phyloP scores from a whole-genome alignment of 1,140 invertebrate genomes.

The Cylas formicarius region DNA sequence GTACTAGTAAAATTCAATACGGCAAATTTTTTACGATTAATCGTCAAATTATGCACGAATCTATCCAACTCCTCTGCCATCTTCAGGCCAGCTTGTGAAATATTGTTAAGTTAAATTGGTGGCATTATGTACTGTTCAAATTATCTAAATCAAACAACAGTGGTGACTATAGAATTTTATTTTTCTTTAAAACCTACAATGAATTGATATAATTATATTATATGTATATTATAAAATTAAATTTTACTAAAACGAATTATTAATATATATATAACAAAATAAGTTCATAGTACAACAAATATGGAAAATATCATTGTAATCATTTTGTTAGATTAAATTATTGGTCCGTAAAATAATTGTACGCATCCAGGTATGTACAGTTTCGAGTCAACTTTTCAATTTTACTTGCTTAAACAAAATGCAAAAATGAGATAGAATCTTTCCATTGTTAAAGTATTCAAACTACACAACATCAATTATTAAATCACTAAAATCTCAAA shows the following conservation, averaged over 20 bases:
- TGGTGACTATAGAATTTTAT: no score
- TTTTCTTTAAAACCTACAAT: constrained; percentile 11
- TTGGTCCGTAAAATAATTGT: constrained; percentile 12
- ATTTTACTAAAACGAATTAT: background rate
- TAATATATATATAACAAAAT: background rate
- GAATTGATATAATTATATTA: background rate
- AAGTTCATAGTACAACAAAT: background rate
- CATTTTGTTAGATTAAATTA: no score
- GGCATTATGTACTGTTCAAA: no score
- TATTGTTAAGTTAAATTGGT: no score
- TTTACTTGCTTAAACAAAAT: constrained; percentile 5
- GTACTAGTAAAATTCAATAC: no score
- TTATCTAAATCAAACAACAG: no score
- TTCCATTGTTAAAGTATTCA: background rate
- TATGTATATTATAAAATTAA: background rate
- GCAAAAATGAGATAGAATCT: background rate
- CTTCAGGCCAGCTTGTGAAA: no score
- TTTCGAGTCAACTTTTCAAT: no score
- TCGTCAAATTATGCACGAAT: no score
- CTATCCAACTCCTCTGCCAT: no score
- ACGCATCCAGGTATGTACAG: no score
- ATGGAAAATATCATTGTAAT: constrained; percentile 1
- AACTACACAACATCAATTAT: background rate
- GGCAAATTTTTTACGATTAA: no score
- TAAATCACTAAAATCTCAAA: background rate